Conservation (phyloP, 2,797 vertebrate genomes). For the Champsocephalus esox region DNA sequence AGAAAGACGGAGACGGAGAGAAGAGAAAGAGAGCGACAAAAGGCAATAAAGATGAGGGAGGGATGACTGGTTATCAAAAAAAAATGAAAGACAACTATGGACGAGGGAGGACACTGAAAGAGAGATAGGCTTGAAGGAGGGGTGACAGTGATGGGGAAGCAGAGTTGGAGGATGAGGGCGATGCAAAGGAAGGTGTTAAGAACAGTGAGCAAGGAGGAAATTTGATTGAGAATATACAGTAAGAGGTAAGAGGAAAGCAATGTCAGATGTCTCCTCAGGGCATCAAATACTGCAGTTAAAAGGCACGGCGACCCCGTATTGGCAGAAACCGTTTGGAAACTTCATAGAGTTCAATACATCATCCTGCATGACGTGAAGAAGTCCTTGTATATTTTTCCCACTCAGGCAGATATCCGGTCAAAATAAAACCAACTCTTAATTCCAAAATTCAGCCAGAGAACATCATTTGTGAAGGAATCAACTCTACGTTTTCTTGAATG, state of each 20-base stretch:
- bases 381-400: background rate
- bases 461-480: background rate
- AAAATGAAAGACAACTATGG: constrained; percentile 12
- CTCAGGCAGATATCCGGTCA: background rate
- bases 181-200: constrained; percentile 61
- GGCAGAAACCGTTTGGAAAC: constrained; percentile 31
- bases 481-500: background rate
- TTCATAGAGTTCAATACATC: background rate
- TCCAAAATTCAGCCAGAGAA: constrained; percentile 13
- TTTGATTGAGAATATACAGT: constrained; percentile 57
- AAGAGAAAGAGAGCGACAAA: constrained; percentile 23
- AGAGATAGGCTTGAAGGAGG: constrained; percentile 31
- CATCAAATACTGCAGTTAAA: constrained; percentile 35
- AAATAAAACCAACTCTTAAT: background rate
- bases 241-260: constrained; percentile 61
- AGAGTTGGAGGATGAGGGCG: constrained; percentile 33
- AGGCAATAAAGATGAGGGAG: constrained; percentile 40
- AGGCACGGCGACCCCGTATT: constrained; percentile 26
- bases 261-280: constrained; percentile 59
- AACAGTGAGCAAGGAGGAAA: constrained; percentile 47
- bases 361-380: constrained; percentile 6
- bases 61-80: constrained; percentile 22
- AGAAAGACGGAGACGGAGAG: constrained; percentile 23
- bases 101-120: constrained; percentile 16
- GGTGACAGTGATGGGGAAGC: constrained; percentile 23